phyloP scores from a whole-genome alignment of 2,113 vertebrate species.

The Apteryx mantelli region DNA sequence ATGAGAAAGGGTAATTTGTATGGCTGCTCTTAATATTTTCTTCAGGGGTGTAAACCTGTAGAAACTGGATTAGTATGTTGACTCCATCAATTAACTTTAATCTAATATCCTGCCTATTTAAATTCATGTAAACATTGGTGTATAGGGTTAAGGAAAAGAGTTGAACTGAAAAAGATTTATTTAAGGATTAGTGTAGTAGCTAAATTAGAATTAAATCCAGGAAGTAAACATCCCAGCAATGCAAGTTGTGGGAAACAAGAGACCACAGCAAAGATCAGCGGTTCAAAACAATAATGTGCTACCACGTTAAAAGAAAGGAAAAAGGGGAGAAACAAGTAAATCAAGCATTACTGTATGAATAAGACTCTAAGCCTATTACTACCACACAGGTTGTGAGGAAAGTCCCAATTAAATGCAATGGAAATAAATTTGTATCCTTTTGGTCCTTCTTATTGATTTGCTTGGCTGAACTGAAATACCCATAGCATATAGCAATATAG shows the following conservation, averaged over 20 bases:
- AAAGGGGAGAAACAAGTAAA: slow-evolving; percentile 58
- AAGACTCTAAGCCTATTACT: slow-evolving; percentile 58
- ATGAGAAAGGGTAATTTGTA: slow-evolving; percentile 37
- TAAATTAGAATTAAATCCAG: slow-evolving; percentile 76
- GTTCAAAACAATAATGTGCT: slow-evolving; percentile 66
- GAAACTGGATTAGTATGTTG: slow-evolving; percentile 74
- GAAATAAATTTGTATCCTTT: slow-evolving; percentile 27
- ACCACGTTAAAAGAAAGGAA: slow-evolving; percentile 48
- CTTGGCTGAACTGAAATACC: neutral
- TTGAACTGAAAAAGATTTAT: slow-evolving; percentile 76
- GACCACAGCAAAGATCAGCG: slow-evolving; percentile 57
- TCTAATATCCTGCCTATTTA: slow-evolving; percentile 79
- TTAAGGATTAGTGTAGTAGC: slow-evolving; percentile 76
- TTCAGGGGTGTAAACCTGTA: slow-evolving; percentile 67
- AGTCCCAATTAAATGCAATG: neutral
- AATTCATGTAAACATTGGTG: slow-evolving; percentile 74
- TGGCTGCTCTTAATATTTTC: slow-evolving; percentile 55
- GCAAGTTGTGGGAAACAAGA: slow-evolving; percentile 72
- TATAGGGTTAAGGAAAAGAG: slow-evolving; percentile 66
- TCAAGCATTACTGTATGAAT: slow-evolving; percentile 51
- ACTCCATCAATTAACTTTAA: slow-evolving; percentile 77
- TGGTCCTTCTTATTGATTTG: neutral
- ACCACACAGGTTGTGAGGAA: slow-evolving; percentile 49
- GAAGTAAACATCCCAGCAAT: slow-evolving; percentile 76
- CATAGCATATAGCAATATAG: neutral